Base-by-base conservation (phyloP, 2,797 vertebrate species). In the Oreonectes daqikongensis region DNA sequence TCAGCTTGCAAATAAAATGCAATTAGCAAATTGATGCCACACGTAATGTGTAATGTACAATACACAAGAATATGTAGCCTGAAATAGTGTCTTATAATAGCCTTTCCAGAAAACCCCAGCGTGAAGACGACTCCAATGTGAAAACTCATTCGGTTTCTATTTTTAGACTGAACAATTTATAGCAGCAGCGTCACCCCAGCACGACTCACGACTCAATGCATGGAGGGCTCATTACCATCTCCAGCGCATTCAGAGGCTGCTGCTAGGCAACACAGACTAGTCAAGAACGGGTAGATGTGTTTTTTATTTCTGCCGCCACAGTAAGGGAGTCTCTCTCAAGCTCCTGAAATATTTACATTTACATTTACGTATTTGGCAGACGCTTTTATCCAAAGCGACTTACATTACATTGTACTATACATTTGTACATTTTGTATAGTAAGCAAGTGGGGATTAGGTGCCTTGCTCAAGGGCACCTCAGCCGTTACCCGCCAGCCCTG, bases 301-400 rank as follows among this genome's bases (percentile, higher is more conserved):
- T 69, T 69, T 80, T 78, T 79, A 38, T 77, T 82, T 81, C 66
- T 53, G 44, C 66, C 74, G 52, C 52, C 79, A 24, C 80, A 82
- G 78, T 79, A 74, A 30, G 55, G 69, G 79, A 81, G 60, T 80
- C 75, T 87, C 84, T 86, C 61, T 88, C 35, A 61, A 83, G 84
- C 79, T 77, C 76, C 61, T 89, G 26, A 88, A 90, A 88, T 85
- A n/a, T n/a, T n/a, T n/a, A n/a, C n/a, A n/a, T n/a, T n/a, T n/a
- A n/a, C n/a, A n/a, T n/a, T n/a, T n/a, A n/a, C n/a, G n/a, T n/a
- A n/a, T n/a, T n/a, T n/a, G n/a, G n/a, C n/a, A n/a, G n/a, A n/a
- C n/a, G n/a, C n/a, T n/a, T n/a, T n/a, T n/a, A n/a, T n/a, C n/a
- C n/a, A n/a, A n/a, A n/a, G n/a, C n/a, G n/a, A n/a, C n/a, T n/a